phyloP scores from a whole-genome alignment of 2,888 invertebrate genomes.

The Drosophila leonis region DNA sequence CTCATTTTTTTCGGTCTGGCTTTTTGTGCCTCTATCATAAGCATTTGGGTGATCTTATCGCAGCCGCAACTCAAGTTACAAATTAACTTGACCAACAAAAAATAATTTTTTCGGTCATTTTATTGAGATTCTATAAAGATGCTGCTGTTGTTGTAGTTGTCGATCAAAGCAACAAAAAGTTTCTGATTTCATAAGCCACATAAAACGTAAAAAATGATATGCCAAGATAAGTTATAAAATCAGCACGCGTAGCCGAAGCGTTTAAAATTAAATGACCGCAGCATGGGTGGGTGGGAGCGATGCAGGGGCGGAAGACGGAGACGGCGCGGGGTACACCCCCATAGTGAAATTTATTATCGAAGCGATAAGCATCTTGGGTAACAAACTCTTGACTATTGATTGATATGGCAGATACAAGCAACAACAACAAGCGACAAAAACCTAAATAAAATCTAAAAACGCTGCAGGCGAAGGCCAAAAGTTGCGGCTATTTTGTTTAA shows the following conservation, averaged over 20 bases:
- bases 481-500: conserved; percentile 60
- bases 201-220: conserved; percentile 45
- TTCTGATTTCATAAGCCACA: conserved; percentile 71
- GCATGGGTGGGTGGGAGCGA: conserved; percentile 11
- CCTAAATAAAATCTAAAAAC: conserved; percentile 37
- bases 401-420: conserved; percentile 63
- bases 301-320: neutral
- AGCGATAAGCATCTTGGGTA: conserved; percentile 70
- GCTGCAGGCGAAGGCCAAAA: conserved; percentile 35
- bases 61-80: conserved; percentile 59
- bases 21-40: conserved; percentile 44
- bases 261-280: conserved; percentile 68
- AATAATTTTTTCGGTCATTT: conserved; percentile 23
- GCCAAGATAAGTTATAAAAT: conserved; percentile 61
- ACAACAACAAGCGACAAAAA: neutral
- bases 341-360: conserved; percentile 77
- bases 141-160: conserved; percentile 18
- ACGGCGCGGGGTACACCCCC: conserved; percentile 57
- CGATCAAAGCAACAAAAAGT: conserved; percentile 48
- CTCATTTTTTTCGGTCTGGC: conserved; percentile 13
- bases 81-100: conserved; percentile 62
- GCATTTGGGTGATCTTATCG: conserved; percentile 58
- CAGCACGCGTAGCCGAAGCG: conserved; percentile 78
- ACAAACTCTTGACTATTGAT: conserved; percentile 62
- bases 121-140: conserved; percentile 22